Conservation (phyloP, 2,113 vertebrate species). For the Grantiella picta region DNA sequence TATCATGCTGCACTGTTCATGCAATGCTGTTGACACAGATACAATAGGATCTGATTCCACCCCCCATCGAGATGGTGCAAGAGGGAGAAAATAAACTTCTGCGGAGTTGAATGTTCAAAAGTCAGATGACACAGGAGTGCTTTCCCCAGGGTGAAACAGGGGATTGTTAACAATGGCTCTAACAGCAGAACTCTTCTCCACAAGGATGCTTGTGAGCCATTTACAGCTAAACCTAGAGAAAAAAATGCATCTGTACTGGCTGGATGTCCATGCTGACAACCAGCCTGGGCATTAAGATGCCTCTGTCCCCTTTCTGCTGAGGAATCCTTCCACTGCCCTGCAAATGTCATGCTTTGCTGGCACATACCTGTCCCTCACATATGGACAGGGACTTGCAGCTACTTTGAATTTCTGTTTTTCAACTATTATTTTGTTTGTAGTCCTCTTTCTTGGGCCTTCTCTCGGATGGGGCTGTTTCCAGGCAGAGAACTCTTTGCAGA, state of each 20-base stretch:
- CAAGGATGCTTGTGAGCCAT: neutral
- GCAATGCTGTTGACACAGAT: neutral
- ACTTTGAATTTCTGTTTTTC: neutral
- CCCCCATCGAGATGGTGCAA: neutral
- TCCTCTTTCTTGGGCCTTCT: neutral
- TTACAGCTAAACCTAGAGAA: neutral
- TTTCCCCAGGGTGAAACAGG: neutral
- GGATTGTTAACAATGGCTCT: neutral
- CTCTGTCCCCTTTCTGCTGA: neutral
- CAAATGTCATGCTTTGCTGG: neutral
- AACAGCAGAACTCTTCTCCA: neutral
- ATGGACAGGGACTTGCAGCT: neutral
- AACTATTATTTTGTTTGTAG: neutral
- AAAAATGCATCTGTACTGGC: neutral
- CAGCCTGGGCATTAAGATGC: neutral
- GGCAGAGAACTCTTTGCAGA: neutral
- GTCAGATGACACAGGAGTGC: neutral
- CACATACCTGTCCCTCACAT: neutral
- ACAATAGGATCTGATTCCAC: neutral
- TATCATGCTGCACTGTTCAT: neutral
- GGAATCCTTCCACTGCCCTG: neutral
- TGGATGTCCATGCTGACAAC: neutral
- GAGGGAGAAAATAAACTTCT: constrained; percentile 4
- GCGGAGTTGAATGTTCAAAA: neutral
- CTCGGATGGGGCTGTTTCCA: neutral